A percentile compares a stretch with the other conserved stretches of the same genome.
phyloP scores from a whole-genome alignment of 2,113 vertebrate genomes.

The Malurus cyaneus region DNA sequence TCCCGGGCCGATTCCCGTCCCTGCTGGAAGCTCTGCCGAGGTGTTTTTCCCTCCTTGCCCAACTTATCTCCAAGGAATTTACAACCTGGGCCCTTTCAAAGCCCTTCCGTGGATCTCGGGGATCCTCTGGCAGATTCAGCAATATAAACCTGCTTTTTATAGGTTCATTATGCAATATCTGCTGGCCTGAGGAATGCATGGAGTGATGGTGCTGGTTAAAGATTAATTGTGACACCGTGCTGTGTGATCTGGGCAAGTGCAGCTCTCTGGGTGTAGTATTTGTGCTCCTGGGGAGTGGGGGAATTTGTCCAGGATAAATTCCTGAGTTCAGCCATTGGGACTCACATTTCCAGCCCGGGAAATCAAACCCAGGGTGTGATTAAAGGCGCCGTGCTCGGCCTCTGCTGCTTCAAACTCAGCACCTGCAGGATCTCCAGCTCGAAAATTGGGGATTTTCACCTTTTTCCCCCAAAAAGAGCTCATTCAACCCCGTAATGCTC shows the following conservation, averaged over 20 bases:
- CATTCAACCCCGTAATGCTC: neutral
- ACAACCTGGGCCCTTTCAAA: neutral
- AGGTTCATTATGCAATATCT: slow-evolving; percentile 11
- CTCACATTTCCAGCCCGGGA: neutral
- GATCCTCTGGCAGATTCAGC: neutral
- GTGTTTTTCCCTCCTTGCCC: neutral
- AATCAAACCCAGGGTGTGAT: neutral
- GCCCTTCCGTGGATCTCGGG: neutral
- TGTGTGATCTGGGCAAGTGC: neutral
- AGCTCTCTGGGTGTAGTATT: neutral
- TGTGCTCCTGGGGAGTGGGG: neutral
- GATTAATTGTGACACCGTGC: slow-evolving; percentile 14
- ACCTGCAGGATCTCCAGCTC: neutral
- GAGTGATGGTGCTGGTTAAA: neutral
- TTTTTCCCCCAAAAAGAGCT: neutral
- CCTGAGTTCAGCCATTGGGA: neutral
- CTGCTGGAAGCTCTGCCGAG: neutral
- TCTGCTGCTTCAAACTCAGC: neutral
- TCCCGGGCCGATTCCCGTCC: neutral
- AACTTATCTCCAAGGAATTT: neutral
- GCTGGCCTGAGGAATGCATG: neutral
- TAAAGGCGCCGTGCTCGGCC: no score
- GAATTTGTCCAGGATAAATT: neutral
- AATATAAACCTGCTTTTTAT: slow-evolving; percentile 5
- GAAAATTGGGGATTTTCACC: neutral